Evolutionary conservation across 2,888 invertebrate genomes (phyloP), one percentile per base, ranked within the genome.

Genomic region (Protonemura montana): DNA sequence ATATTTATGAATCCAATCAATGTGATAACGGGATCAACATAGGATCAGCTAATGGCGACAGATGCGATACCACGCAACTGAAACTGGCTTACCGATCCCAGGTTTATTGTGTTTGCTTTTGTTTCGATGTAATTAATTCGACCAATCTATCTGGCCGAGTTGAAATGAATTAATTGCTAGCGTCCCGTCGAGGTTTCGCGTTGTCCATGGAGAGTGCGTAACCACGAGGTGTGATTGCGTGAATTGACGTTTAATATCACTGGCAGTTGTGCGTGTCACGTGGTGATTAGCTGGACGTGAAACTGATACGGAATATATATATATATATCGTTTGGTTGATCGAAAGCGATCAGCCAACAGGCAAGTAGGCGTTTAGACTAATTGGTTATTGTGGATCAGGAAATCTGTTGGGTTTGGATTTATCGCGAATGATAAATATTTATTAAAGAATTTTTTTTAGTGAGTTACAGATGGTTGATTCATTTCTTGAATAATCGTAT

Each of bases 1-100:
- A 59, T 59, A 59, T 59, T 59, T 59, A 59, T 59, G 59, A 59
- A 59, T 59, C 59, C 59, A 59, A 59, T 59, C 59, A 59, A 59
- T 59, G 13, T 21, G 59, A 59, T 59, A 59, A 59, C 59, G 21
- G 59, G 59, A 59, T 59, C 59, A 59, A 13, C 16, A 21, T 21
- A 2, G 59, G 59, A 3, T 59, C 59, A 59, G 59, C 59, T 59
- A 59, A 59, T 59, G n/a, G 59, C 59, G 59, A 59, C 59, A 59
- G 59, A 59, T 59, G 59, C 21, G 59, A 59, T 59, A 59, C 16
- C 59, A 59, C 41, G 41, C 6, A 13, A 41, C 41, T 7, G 13
- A 5, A 13, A 41, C 13, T 10, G 59, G 59, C 59, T 13, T 59
- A 21, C 59, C 59, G 59, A 21, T 59, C 16, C 6, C 59, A 59